Percentiles rank a stretch among this genome's conserved stretches.
Conservation (phyloP, 2,797 vertebrate genomes). For the Vultur gryphus region DNA sequence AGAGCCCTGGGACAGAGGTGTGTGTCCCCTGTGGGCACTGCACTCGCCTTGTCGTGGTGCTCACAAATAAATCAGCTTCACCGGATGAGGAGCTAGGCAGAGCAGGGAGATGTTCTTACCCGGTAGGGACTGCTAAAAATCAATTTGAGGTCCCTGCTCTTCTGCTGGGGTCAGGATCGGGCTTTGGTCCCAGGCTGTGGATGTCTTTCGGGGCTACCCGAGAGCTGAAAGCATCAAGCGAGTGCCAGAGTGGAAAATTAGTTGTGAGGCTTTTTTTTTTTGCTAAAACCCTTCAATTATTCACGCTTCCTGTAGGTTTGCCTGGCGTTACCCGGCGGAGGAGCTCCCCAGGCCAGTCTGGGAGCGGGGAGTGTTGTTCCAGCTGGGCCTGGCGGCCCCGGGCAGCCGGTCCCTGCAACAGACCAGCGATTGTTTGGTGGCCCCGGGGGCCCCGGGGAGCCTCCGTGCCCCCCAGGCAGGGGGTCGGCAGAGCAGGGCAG, state of each 20-base stretch:
- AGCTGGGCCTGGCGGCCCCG: neutral
- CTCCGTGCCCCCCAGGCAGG: neutral
- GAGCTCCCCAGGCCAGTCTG: constrained; percentile 9
- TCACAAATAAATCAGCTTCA: neutral
- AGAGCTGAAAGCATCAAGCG: neutral
- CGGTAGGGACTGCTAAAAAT: neutral
- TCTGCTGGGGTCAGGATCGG: neutral
- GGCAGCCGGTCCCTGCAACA: neutral
- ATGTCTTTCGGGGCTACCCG: rapidly evolving
- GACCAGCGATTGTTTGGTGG: constrained; percentile 9
- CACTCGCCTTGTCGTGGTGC: rapidly evolving
- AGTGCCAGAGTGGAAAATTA: neutral
- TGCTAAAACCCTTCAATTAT: neutral
- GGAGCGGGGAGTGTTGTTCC: constrained; percentile 17
- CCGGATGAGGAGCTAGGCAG: neutral
- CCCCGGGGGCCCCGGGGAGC: neutral
- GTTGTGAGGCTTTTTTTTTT: neutral
- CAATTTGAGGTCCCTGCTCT: neutral
- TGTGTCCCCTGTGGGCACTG: rapidly evolving
- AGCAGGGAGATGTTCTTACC: neutral
- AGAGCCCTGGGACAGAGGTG: neutral
- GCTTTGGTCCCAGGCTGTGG: neutral
- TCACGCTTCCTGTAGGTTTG: neutral
- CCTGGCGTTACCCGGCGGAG: neutral
- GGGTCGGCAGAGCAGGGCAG: neutral